A percentile compares a stretch with the other conserved stretches of the same genome.
Conservation (phyloP, 2,888 invertebrate genomes). For the Bursaphelenchus okinawaensis region DNA sequence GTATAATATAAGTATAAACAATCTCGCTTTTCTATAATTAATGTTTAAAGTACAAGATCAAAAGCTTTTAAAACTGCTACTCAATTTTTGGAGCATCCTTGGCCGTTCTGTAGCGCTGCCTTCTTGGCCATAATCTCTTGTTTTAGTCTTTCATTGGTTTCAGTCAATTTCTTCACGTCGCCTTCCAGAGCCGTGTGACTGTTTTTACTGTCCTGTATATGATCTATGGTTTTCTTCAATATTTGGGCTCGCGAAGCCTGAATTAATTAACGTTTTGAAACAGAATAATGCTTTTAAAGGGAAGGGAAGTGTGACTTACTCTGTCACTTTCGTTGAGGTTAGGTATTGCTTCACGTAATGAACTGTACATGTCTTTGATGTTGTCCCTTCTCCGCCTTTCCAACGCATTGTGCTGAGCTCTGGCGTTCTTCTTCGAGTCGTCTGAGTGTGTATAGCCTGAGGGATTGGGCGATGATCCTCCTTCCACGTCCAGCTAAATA, state of each 20-base stretch:
- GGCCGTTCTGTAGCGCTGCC: constrained; percentile 5
- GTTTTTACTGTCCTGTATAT: constrained; percentile 39
- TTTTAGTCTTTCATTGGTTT: constrained; percentile 25
- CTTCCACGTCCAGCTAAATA: constrained; percentile 27
- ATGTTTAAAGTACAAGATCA: too few species aligned
- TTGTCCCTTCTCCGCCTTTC: constrained; percentile 52
- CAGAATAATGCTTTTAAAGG: too few species aligned
- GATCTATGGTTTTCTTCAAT: constrained; percentile 46
- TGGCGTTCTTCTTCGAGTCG: constrained; percentile 41
- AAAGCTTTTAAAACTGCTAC: too few species aligned
- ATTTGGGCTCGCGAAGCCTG: constrained; percentile 52
- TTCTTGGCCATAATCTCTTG: constrained; percentile 25
- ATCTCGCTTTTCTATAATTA: too few species aligned
- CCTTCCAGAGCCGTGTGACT: constrained; percentile 23
- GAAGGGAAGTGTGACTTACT: too few species aligned
- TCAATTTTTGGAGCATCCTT: not conserved
- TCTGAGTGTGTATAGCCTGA: not conserved
- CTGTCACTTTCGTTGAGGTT: constrained; percentile 42
- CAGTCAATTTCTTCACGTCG: constrained; percentile 25
- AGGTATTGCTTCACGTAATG: constrained; percentile 45
- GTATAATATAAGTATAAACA: too few species aligned
- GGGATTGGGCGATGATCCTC: constrained; percentile 15
- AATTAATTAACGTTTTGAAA: constrained; percentile 8
- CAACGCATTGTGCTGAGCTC: constrained; percentile 54
- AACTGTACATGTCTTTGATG: constrained; percentile 53